Evolutionary conservation across 2,888 invertebrate species (phyloP).

Genomic region (Sarcophaga variegata): DNA sequence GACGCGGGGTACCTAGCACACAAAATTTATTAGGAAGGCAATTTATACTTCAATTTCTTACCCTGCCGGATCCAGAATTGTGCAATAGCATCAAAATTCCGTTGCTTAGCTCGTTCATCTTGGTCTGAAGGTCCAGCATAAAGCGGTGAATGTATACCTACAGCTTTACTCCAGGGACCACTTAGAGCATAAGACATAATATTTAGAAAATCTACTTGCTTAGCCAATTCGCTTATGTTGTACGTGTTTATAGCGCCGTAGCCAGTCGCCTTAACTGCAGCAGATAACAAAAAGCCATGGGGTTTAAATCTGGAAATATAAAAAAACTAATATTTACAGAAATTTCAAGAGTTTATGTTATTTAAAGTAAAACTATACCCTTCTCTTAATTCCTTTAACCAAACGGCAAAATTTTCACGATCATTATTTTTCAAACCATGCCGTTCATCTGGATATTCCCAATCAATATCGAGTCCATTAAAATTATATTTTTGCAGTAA

Average conservation of each 20-base stretch:
- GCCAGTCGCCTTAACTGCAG: constrained; percentile 81
- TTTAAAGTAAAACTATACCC: constrained; percentile 64
- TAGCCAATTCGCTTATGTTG: constrained; percentile 82
- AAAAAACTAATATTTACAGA: background rate
- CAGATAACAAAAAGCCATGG: constrained; percentile 79
- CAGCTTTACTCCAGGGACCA: constrained; percentile 85
- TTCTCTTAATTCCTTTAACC: constrained; percentile 72
- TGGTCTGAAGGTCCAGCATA: constrained; percentile 82
- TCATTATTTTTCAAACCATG: constrained; percentile 79
- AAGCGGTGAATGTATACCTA: constrained; percentile 87
- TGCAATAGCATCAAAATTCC: constrained; percentile 89
- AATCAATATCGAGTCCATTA: constrained; percentile 95
- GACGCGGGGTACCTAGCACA: constrained; percentile 82
- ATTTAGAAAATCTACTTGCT: constrained; percentile 86
- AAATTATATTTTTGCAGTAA: constrained; percentile 91
- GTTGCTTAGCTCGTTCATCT: constrained; percentile 82
- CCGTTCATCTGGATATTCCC: constrained; percentile 84
- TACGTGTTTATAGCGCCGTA: constrained; percentile 69
- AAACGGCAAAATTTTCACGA: constrained; percentile 61
- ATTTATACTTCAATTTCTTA: constrained; percentile 32
- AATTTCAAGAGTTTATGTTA: too few species aligned
- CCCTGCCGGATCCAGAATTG: constrained; percentile 94
- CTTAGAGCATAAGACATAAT: constrained; percentile 90
- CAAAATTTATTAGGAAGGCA: background rate
- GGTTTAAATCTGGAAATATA: constrained; percentile 34